These are phyloP conservation scores for Nymphicus hollandicus DNA, from an alignment of 2,113 vertebrate genomes.

Conservation along the genomic window DNA sequence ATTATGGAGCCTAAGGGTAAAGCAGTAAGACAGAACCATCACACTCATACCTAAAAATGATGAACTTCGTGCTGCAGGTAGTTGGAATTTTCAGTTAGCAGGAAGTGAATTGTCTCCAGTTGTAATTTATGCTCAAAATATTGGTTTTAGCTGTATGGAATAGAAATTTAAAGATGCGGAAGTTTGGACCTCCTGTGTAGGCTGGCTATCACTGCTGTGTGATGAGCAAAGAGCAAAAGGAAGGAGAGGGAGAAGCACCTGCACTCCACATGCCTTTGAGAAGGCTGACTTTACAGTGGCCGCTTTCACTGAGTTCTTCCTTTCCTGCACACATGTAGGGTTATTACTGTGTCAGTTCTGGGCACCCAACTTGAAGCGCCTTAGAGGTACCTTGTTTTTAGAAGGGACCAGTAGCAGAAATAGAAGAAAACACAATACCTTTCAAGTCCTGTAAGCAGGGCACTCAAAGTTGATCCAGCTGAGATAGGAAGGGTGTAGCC, in stretches of 20 bases:
- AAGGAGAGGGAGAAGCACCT: not conserved
- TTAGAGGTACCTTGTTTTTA: not conserved
- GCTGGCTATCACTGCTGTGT: not conserved
- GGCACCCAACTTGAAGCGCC: not conserved
- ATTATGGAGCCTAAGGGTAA: not conserved
- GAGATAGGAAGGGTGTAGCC: not conserved
- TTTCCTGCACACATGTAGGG: not conserved
- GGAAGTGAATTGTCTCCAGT: not conserved
- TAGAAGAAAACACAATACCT: not conserved
- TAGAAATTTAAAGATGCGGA: not conserved
- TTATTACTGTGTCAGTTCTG: not conserved
- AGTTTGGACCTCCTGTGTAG: not conserved
- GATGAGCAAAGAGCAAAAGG: not conserved
- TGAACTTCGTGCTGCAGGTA: not conserved
- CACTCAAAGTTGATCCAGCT: not conserved
- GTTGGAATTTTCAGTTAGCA: not conserved
- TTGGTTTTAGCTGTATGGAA: not conserved
- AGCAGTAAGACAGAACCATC: not conserved
- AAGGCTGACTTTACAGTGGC: not conserved
- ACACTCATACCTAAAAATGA: not conserved
- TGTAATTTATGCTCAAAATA: not conserved
- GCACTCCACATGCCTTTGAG: not conserved
- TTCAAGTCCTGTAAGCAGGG: not conserved
- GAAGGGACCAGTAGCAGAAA: not conserved
- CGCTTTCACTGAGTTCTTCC: not conserved